Evolutionary conservation across 2,113 vertebrate genomes (phyloP).

Genomic region (Progne subis): DNA sequence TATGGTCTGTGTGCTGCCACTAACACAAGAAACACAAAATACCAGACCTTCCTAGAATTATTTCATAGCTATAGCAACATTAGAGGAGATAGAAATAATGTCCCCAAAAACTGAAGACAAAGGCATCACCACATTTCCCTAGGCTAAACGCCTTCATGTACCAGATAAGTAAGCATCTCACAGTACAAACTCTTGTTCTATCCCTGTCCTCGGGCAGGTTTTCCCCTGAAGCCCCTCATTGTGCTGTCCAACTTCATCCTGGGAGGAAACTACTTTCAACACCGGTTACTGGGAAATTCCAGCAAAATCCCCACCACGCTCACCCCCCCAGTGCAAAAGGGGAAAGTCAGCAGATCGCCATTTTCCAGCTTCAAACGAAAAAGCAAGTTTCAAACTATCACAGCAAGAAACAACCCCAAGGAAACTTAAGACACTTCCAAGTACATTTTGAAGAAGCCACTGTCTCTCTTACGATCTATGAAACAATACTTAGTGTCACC

Average conservation of each 20-base stretch:
- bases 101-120: background rate
- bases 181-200: background rate
- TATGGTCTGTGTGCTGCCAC: no score
- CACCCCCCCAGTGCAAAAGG: background rate
- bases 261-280: background rate
- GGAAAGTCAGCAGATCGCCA: background rate
- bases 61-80: background rate
- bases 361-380: slow-evolving; percentile 9
- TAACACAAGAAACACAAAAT: background rate
- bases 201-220: background rate
- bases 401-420: background rate
- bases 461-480: background rate
- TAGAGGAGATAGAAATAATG: background rate
- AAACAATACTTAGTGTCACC: background rate
- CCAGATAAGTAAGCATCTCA: background rate
- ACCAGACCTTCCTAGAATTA: background rate
- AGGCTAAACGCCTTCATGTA: background rate
- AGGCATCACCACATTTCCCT: background rate
- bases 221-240: background rate
- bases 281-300: slow-evolving; percentile 36
- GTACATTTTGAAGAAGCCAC: background rate
- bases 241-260: background rate
- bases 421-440: background rate
- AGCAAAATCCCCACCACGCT: background rate
- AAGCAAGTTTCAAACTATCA: background rate